A percentile compares a stretch with the other conserved stretches of the same genome.
Evolutionary conservation across 1,140 invertebrate species (phyloP).

Genomic region (Drosophila pandora): DNA sequence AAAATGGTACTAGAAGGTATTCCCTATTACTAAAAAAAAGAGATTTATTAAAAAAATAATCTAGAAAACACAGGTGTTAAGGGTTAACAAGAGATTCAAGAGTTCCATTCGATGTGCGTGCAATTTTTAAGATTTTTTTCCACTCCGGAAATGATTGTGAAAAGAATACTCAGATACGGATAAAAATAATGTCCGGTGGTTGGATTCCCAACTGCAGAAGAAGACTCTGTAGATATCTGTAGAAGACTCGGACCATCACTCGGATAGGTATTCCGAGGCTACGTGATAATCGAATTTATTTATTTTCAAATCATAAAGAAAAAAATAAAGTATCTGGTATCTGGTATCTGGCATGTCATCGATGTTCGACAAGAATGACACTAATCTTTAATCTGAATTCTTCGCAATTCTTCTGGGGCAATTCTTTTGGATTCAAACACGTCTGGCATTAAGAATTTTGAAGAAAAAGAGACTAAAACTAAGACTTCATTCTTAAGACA

Average conservation of each 20-base stretch:
- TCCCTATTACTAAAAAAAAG: not conserved
- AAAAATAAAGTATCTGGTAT: conserved; percentile 1
- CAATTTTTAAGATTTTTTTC: not conserved
- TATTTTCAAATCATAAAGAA: not conserved
- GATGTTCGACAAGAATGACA: conserved; percentile 22
- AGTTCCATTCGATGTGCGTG: not conserved
- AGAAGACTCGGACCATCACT: conserved; percentile 1
- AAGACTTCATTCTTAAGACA: not conserved
- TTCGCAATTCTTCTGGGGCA: not conserved
- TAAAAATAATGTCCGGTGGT: not conserved
- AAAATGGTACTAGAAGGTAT: not conserved
- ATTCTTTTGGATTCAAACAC: conserved; percentile 20
- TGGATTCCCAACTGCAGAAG: too few relatives aligned
- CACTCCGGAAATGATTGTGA: not conserved
- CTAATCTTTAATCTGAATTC: not conserved
- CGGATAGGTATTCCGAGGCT: not conserved
- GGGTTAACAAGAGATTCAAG: not conserved
- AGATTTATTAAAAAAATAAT: not conserved
- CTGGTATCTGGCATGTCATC: conserved; percentile 17
- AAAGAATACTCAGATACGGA: not conserved
- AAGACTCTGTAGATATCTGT: not conserved
- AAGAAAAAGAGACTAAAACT: not conserved
- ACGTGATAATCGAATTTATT: conserved; percentile 18
- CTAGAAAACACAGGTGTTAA: not conserved
- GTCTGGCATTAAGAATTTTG: not conserved